These are phyloP conservation scores for Tachysurus fulvidraco DNA, from an alignment of 2,113 vertebrate genomes.

Conservation along the genomic window DNA sequence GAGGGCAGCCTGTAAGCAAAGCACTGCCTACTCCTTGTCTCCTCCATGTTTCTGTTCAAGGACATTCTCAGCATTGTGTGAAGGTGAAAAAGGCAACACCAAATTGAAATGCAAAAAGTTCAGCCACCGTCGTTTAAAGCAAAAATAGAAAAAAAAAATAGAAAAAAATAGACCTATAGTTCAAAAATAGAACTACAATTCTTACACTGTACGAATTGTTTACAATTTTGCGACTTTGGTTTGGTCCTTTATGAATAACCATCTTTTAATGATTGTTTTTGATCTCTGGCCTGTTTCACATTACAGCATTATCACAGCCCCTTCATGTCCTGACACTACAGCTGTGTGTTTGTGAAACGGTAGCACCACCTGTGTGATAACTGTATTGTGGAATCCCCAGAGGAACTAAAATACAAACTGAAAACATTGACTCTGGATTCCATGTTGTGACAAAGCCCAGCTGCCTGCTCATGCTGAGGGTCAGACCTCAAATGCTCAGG, in stretches of 20 bases:
- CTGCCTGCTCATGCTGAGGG: slow-evolving; percentile 39
- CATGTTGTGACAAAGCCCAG: slow-evolving; percentile 33
- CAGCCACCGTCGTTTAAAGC: background rate
- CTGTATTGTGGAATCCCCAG: background rate
- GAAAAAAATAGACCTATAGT: background rate
- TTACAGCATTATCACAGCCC: background rate
- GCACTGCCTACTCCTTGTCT: background rate
- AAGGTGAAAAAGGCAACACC: slow-evolving; percentile 44
- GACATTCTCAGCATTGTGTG: slow-evolving; percentile 32
- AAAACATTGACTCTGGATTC: slow-evolving; percentile 30
- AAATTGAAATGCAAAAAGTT: background rate
- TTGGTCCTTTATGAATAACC: background rate
- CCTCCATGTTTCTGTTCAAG: slow-evolving; percentile 52
- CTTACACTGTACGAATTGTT: too few relatives aligned
- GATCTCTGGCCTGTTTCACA: slow-evolving; percentile 11
- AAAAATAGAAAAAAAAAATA: background rate
- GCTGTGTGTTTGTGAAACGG: slow-evolving; percentile 10
- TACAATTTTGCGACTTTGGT: too few relatives aligned
- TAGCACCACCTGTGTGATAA: slow-evolving; percentile 33
- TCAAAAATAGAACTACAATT: background rate
- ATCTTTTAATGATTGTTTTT: background rate
- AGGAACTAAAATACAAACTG: background rate
- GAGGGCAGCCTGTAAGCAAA: slow-evolving; percentile 36
- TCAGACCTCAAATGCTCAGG: slow-evolving; percentile 6
- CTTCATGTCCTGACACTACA: slow-evolving; percentile 3